Evolutionary conservation across 2,113 vertebrate genomes (phyloP).

Genomic region (Xyliphius kryptos): DNA sequence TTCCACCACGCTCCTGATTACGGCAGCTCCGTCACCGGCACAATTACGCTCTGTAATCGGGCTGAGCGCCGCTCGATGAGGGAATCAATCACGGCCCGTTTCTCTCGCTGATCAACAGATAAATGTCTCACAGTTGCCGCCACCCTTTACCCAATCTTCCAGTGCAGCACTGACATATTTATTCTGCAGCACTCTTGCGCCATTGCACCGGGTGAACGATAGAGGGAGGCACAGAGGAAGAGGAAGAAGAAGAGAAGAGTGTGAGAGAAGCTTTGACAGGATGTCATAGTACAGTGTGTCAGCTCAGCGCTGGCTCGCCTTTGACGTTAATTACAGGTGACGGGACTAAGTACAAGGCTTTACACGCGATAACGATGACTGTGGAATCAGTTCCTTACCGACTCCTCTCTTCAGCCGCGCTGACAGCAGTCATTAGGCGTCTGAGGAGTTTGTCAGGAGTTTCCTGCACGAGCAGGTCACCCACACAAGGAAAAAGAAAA

Average conservation of each 20-base stretch:
- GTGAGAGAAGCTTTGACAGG: constrained; percentile 43
- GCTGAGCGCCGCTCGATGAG: constrained; percentile 31
- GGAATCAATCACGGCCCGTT: not conserved
- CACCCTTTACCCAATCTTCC: too few relatives aligned
- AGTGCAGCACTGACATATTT: too few relatives aligned
- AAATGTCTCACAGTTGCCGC: not conserved
- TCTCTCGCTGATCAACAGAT: constrained; percentile 7
- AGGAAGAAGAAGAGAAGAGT: constrained; percentile 18
- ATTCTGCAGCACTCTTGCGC: too few relatives aligned
- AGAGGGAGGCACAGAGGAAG: constrained; percentile 24
- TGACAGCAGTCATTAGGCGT: constrained; percentile 58
- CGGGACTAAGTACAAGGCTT: constrained; percentile 60
- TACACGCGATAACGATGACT: constrained; percentile 57
- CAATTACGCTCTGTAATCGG: constrained; percentile 56
- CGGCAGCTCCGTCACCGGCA: constrained; percentile 74
- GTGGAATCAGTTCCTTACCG: constrained; percentile 52
- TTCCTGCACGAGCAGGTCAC: constrained; percentile 28
- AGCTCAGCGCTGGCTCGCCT: constrained; percentile 41
- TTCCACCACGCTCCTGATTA: too few relatives aligned
- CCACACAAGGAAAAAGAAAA: too few relatives aligned
- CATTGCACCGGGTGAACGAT: constrained; percentile 22
- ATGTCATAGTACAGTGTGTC: constrained; percentile 54
- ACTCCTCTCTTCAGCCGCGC: constrained; percentile 30
- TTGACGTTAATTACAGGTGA: constrained; percentile 65
- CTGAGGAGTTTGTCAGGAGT: constrained; percentile 44